Evolutionary conservation across 1,140 invertebrate genomes (phyloP).

Genomic region (Plodia interpunctella): DNA sequence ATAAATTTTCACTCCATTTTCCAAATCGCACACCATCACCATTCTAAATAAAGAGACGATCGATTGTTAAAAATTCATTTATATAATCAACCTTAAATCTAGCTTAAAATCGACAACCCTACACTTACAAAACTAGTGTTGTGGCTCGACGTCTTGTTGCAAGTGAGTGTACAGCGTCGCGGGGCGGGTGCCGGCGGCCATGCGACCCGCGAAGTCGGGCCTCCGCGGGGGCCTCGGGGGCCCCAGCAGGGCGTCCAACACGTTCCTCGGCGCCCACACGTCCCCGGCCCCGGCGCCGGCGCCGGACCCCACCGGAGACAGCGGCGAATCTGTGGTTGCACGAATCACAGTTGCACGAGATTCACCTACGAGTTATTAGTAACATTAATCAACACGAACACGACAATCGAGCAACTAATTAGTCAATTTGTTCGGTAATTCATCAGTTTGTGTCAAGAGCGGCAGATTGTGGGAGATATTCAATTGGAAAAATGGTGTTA

Average conservation of each 20-base stretch:
- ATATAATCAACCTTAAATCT: no score
- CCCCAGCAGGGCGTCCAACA: constrained; percentile 82
- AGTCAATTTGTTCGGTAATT: neutral
- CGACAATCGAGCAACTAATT: neutral
- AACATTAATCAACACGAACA: neutral
- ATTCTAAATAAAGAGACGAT: no score
- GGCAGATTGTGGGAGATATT: no score
- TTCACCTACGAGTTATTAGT: constrained; percentile 45
- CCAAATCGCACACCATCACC: no score
- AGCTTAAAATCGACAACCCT: neutral
- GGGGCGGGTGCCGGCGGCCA: constrained; percentile 81
- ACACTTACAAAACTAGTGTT: constrained; percentile 33
- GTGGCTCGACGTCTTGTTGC: constrained; percentile 55
- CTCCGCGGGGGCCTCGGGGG: constrained; percentile 77
- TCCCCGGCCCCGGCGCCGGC: constrained; percentile 54
- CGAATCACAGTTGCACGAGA: constrained; percentile 83
- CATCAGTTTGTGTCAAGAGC: no score
- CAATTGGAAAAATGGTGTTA: no score
- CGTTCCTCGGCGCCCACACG: constrained; percentile 74
- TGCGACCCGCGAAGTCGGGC: constrained; percentile 87
- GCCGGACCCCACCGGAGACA: constrained; percentile 81
- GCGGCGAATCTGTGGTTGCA: constrained; percentile 89
- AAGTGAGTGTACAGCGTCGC: constrained; percentile 88
- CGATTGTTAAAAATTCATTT: no score
- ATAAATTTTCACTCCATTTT: no score